Evolutionary conservation across 2,113 vertebrate genomes (phyloP).

Genomic region (Pavo muticus): DNA sequence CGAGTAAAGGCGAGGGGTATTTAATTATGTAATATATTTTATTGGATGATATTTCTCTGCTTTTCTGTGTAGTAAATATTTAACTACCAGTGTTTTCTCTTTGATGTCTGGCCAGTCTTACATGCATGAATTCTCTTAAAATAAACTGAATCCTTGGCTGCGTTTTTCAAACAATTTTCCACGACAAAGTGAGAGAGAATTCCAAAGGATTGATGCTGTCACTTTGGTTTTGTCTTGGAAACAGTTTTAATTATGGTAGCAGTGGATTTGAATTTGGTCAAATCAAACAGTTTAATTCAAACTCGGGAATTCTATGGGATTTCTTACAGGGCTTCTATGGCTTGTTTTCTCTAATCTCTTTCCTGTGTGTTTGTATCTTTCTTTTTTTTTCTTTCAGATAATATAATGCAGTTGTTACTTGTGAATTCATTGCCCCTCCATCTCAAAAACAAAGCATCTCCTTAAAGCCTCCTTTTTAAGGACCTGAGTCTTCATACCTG

Average conservation of each 20-base stretch:
- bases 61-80: neutral
- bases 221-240: neutral
- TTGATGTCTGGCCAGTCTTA: neutral
- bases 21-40: neutral
- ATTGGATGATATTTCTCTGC: neutral
- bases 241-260: neutral
- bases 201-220: neutral
- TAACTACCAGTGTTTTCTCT: neutral
- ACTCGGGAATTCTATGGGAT: neutral
- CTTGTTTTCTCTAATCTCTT: neutral
- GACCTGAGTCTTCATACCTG: neutral
- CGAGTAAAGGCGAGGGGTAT: too few species aligned
- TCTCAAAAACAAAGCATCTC: neutral
- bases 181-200: neutral
- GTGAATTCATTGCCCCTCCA: neutral
- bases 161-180: neutral
- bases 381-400: neutral
- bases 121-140: neutral
- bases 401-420: neutral
- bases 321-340: neutral
- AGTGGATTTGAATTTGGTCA: neutral
- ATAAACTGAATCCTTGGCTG: neutral
- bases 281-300: neutral
- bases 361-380: neutral
- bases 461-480: neutral